Conservation (phyloP, 2,113 vertebrate species). For the Nerophis ophidion region DNA sequence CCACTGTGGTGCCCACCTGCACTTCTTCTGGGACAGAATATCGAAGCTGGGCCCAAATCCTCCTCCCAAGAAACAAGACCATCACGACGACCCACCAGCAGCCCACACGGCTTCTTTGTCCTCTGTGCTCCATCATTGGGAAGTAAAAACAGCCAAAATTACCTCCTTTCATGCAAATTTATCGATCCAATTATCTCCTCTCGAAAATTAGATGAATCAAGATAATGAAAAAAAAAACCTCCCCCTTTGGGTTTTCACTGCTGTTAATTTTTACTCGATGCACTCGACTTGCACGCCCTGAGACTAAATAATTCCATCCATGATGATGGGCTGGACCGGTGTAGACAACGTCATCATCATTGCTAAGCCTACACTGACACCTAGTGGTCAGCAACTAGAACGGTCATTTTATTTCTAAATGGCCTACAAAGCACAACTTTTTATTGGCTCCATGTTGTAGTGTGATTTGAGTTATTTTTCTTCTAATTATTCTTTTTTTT, state of each 20-base stretch:
- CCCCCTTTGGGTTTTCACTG: not conserved
- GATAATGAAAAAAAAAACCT: not conserved
- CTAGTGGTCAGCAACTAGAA: conserved; percentile 29
- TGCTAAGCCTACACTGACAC: conserved; percentile 44
- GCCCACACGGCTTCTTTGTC: conserved; percentile 35
- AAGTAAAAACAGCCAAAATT: not conserved
- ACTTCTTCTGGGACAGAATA: conserved; percentile 57
- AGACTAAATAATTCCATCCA: conserved; percentile 1
- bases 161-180: rapidly evolving
- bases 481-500: no score
- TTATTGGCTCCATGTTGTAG: no score
- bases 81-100: conserved; percentile 26
- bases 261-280: not conserved
- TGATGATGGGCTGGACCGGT: no score
- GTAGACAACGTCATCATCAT: not conserved
- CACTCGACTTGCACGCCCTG: not conserved
- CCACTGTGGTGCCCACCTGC: conserved; percentile 49
- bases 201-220: not conserved
- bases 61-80: conserved; percentile 33
- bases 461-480: no score
- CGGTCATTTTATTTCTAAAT: not conserved
- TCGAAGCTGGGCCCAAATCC: conserved; percentile 34
- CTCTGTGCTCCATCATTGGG: conserved; percentile 29
- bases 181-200: not conserved
- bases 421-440: no score